Conservation (phyloP, 2,797 vertebrate species). For the Rhynchonycteris naso region DNA sequence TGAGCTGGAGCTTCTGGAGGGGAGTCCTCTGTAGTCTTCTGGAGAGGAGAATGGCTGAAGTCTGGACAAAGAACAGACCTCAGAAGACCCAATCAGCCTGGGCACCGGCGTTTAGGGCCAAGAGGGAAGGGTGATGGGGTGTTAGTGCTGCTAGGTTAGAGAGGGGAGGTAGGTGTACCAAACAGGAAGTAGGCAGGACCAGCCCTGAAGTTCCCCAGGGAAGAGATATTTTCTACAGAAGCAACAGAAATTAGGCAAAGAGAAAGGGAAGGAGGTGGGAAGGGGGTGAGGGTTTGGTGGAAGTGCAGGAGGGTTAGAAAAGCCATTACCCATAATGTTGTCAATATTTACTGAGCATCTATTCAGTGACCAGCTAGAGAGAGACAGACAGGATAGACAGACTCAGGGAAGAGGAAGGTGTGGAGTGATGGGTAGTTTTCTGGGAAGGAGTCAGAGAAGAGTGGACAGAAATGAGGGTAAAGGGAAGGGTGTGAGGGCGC, state of each 20-base stretch:
- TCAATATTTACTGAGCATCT: not conserved
- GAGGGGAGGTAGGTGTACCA: not conserved
- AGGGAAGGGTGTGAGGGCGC: not conserved
- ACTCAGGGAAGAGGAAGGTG: not conserved
- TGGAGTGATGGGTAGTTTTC: not conserved
- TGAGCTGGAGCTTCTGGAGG: not conserved
- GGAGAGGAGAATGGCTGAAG: not conserved
- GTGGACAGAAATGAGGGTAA: not conserved
- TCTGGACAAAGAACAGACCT: conserved; percentile 18
- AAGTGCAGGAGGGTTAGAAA: not conserved
- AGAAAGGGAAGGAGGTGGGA: not conserved
- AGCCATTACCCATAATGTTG: not conserved
- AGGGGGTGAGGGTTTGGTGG: not conserved
- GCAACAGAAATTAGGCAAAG: not conserved
- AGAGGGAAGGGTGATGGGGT: not conserved
- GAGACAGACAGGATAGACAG: not conserved
- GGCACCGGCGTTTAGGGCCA: not conserved
- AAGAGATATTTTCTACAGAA: not conserved
- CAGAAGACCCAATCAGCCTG: not conserved
- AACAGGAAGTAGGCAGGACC: not conserved
- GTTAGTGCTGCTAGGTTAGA: not conserved
- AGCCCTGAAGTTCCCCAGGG: not conserved
- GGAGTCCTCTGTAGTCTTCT: not conserved
- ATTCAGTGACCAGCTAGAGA: not conserved
- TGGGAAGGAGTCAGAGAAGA: not conserved